These are phyloP conservation scores for Uloborus plumipes DNA, from an alignment of 2,888 invertebrate species.

Conservation along the genomic window DNA sequence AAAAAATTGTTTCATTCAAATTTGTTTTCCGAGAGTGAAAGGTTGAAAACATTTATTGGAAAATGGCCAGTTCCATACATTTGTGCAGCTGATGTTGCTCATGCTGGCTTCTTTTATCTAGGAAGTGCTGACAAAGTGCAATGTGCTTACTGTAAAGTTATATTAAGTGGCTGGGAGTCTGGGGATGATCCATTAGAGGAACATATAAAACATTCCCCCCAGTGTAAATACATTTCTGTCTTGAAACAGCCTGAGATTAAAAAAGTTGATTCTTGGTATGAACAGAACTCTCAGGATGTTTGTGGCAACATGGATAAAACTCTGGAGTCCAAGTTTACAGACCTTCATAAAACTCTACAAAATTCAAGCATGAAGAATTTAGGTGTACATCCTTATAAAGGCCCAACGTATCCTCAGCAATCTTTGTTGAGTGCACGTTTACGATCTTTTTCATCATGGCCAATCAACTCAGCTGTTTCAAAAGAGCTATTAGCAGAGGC, in stretches of 20 bases:
- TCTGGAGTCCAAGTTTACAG: background rate
- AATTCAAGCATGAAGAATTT: background rate
- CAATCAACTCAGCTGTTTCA: conserved; percentile 82
- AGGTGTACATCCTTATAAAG: conserved; percentile 50
- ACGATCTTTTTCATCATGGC: conserved; percentile 83
- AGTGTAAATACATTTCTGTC: conserved; percentile 82
- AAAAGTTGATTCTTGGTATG: conserved; percentile 7
- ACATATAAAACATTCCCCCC: conserved; percentile 84
- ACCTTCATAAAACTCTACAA: conserved; percentile 23
- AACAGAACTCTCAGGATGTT: conserved; percentile 53
- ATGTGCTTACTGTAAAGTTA: conserved; percentile 86
- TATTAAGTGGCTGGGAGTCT: conserved; percentile 84
- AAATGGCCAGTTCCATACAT: conserved; percentile 80
- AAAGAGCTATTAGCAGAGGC: conserved; percentile 87
- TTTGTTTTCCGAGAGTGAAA: conserved; percentile 6
- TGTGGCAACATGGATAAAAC: conserved; percentile 47
- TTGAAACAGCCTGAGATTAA: conserved; percentile 42
- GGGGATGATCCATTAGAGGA: conserved; percentile 86
- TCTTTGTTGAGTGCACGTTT: conserved; percentile 73
- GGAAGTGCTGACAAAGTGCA: conserved; percentile 82
- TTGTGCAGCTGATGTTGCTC: conserved; percentile 78
- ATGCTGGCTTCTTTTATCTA: conserved; percentile 87
- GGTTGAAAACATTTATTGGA: conserved; percentile 51
- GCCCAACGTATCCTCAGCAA: conserved; percentile 57
- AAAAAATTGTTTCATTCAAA: conserved; percentile 20